Base-by-base conservation (phyloP, 2,113 vertebrate species). In the Neolamprologus devosi region DNA sequence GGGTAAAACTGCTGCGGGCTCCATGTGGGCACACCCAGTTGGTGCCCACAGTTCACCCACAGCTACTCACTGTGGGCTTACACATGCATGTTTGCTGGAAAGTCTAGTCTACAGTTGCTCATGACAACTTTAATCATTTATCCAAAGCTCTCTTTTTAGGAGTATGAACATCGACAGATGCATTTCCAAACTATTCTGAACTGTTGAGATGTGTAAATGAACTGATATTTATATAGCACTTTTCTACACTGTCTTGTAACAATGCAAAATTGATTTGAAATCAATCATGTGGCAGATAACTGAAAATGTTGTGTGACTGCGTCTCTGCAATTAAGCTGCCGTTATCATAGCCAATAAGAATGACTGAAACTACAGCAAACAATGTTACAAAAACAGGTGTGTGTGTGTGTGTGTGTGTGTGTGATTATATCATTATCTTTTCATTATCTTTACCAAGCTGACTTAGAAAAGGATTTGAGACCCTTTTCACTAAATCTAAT, bases 391-490 rank as follows among this genome's bases (percentile, higher is more conserved):
- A 70, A 80, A 51, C 26, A 21, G 63, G n/a, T 23, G 53, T 13
- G 21, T 13, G 54, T 16, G 8, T 63, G 37, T 8, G 37, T 33
- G 65, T 42, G 55, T 2, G 37, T 35, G 60, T 40, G 63, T 14
- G 86, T 83, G 80, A 89, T 91, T 90, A 92, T 89, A 84, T 93
- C 58, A 92, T 94, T 91, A 92, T 87, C 42, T 85, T 85, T 78
- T 93, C 49, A 92, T 94, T 91, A 90, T 85, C 35, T 85, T 85
- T 80, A 86, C 81, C 75, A 8, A 60, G 86, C 42, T 19, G 75
- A 45, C 45, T 9, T 85, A 83, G 60, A 65, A 79, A 83, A 57
- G 73, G 84, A 87, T 88, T 86, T 51, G 53, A 84, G 92, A n/a
- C 58, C 75, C 70, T 47, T 83, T 68, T 65, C 49, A 73, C 45